A percentile compares a stretch with the other conserved stretches of the same genome.
Conservation (phyloP, 2,888 invertebrate species). For the Drosophila meridionalis region DNA sequence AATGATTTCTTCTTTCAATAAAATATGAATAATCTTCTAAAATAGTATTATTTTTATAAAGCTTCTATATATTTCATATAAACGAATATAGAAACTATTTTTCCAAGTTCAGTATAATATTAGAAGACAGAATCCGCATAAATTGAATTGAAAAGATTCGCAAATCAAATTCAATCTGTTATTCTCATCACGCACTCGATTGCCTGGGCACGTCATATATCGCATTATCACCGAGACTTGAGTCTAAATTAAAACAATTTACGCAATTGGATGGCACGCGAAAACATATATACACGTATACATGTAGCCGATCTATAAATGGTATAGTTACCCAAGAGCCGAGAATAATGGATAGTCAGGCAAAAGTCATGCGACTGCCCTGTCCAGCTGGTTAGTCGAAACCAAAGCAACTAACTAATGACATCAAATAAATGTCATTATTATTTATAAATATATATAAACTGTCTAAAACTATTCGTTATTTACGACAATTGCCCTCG, state of each 20-base stretch:
- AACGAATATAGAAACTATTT: not conserved
- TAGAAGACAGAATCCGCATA: slow-evolving; percentile 6
- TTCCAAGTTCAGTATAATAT: not conserved
- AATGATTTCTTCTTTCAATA: no score
- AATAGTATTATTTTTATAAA: no score
- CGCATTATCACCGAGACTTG: slow-evolving; percentile 25
- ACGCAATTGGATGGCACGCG: slow-evolving; percentile 42
- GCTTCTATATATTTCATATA: not conserved
- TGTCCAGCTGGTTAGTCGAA: slow-evolving; percentile 7
- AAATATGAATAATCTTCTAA: no score
- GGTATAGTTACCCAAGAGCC: slow-evolving; percentile 1
- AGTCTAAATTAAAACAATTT: slow-evolving; percentile 35
- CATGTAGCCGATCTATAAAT: slow-evolving; percentile 13
- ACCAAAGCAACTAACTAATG: slow-evolving; percentile 32
- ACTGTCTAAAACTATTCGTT: slow-evolving; percentile 6
- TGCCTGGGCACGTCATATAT: slow-evolving; percentile 17
- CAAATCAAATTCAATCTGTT: slow-evolving; percentile 24
- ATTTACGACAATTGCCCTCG: slow-evolving; percentile 45
- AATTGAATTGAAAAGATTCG: slow-evolving; percentile 3
- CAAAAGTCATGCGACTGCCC: slow-evolving; percentile 11
- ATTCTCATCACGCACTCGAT: slow-evolving; percentile 29
- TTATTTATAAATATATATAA: slow-evolving; percentile 8
- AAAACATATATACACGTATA: slow-evolving; percentile 21
- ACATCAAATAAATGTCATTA: slow-evolving; percentile 29
- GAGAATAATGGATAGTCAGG: slow-evolving; percentile 13